A percentile compares a stretch with the other conserved stretches of the same genome.
phyloP scores from a whole-genome alignment of 1,140 invertebrate species.

The Conus ventricosus region DNA sequence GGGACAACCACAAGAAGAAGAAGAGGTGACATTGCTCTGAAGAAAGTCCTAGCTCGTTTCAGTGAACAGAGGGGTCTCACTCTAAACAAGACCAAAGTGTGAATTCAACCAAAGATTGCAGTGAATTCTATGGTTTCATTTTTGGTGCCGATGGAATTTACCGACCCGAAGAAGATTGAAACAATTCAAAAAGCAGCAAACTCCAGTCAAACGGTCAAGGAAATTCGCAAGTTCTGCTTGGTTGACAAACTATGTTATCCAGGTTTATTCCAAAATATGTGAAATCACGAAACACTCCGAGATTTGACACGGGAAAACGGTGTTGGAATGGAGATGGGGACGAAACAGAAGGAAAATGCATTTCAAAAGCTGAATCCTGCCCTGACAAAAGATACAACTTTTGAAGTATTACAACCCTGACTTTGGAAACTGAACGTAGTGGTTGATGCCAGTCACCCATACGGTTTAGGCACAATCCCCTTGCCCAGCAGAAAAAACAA shows the following conservation, averaged over 20 bases:
- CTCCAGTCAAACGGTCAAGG: background rate
- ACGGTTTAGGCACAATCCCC: background rate
- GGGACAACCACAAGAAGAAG: slow-evolving; percentile 40
- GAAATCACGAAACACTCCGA: background rate
- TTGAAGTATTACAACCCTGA: background rate
- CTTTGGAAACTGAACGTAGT: slow-evolving; percentile 5
- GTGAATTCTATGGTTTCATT: background rate
- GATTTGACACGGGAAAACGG: background rate
- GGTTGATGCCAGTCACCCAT: background rate
- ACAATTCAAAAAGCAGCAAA: background rate
- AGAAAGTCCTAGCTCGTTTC: slow-evolving; percentile 17
- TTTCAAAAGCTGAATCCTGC: background rate
- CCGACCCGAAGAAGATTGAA: background rate
- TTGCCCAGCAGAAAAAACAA: background rate
- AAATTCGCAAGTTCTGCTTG: background rate
- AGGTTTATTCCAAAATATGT: background rate
- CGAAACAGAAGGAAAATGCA: background rate
- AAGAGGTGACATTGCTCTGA: no score
- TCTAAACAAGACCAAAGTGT: slow-evolving; percentile 27
- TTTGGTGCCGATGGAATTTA: background rate
- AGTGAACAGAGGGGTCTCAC: slow-evolving; percentile 28
- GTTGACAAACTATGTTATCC: background rate
- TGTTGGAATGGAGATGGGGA: background rate
- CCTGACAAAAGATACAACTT: background rate
- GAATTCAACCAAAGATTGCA: background rate